Conservation (phyloP, 2,888 invertebrate species). For the Chorisops tibialis region DNA sequence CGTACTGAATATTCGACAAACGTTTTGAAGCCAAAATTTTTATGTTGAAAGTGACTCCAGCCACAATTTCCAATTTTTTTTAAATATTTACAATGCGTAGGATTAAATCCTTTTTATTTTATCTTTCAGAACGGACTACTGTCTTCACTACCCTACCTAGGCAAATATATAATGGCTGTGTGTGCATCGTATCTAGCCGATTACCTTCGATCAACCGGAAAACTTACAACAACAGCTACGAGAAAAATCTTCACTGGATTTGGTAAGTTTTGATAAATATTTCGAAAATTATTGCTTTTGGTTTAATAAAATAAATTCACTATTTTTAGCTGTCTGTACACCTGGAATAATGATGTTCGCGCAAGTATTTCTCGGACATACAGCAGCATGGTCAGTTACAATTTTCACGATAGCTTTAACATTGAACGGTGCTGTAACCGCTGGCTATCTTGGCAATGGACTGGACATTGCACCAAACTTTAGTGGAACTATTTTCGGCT, state of each 20-base stretch:
- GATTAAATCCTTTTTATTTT: conserved; percentile 28
- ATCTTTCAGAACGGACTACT: conserved; percentile 70
- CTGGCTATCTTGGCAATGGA: conserved; percentile 81
- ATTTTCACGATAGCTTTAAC: conserved; percentile 78
- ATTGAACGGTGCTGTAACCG: conserved; percentile 81
- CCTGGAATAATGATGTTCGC: conserved; percentile 72
- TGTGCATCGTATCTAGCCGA: conserved; percentile 72
- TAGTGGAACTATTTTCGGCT: conserved; percentile 81
- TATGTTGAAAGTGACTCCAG: too few relatives aligned
- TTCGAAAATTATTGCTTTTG: conserved; percentile 1
- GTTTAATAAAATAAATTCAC: background rate
- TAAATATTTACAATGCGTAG: too few relatives aligned
- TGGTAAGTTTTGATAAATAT: conserved; percentile 49
- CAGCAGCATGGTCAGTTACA: conserved; percentile 67
- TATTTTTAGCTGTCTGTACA: conserved; percentile 56
- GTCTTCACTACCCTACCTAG: conserved; percentile 81
- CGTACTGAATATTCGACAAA: too few relatives aligned
- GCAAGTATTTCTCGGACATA: conserved; percentile 68
- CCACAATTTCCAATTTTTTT: too few relatives aligned
- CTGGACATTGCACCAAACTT: conserved; percentile 86
- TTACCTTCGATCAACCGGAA: conserved; percentile 63
- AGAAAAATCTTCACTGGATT: conserved; percentile 67
- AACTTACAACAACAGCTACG: conserved; percentile 68
- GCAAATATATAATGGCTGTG: conserved; percentile 78
- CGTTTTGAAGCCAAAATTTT: too few relatives aligned